Conservation (phyloP, 2,888 invertebrate species). For the Agrochola circellaris region DNA sequence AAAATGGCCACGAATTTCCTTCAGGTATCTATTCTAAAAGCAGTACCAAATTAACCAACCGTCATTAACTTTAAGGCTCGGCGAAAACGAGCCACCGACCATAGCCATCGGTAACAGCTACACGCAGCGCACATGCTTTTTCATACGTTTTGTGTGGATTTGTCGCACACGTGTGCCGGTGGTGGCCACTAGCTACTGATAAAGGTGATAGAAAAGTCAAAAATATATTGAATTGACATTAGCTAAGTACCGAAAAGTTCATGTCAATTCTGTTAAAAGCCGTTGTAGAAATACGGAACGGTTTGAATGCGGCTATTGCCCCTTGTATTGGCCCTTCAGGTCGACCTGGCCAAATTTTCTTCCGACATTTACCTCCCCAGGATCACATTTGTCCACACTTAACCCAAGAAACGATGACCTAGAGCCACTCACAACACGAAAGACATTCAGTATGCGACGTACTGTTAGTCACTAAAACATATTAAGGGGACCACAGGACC, state of each 20-base stretch:
- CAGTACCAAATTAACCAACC: not conserved
- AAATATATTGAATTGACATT: not conserved
- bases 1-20: not conserved
- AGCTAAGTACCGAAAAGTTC: too few species aligned
- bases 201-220: not conserved
- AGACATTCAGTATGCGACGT: constrained; percentile 30
- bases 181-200: not conserved
- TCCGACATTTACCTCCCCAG: not conserved
- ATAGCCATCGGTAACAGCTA: too few species aligned
- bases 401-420: not conserved
- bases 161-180: too few species aligned
- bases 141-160: too few species aligned
- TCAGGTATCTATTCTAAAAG: not conserved
- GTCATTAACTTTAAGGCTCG: not conserved
- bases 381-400: not conserved
- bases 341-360: not conserved
- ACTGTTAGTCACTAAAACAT: constrained; percentile 26
- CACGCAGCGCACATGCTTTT: too few species aligned
- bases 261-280: not conserved
- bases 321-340: not conserved
- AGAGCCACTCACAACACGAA: constrained; percentile 8
- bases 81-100: too few species aligned
- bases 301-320: not conserved
- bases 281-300: not conserved
- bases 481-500: too few species aligned